These are phyloP conservation scores for Xestobium rufovillosum DNA, from an alignment of 2,888 invertebrate species.

Conservation along the genomic window DNA sequence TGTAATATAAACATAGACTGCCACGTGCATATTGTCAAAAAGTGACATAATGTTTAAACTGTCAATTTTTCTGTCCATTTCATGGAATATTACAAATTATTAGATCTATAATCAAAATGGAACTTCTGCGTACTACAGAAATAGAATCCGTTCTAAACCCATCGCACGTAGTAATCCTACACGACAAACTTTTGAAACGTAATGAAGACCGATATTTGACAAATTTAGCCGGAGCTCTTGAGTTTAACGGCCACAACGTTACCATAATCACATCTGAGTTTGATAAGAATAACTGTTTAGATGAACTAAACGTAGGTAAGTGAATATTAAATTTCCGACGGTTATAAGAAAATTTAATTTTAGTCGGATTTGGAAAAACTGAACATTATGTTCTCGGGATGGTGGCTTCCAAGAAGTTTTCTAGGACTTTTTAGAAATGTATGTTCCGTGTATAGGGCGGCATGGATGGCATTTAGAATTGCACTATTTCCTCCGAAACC, in stretches of 20 bases:
- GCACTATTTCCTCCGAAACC: slow-evolving; percentile 31
- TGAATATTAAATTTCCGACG: not conserved
- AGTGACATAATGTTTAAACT: too few relatives aligned
- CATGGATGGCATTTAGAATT: slow-evolving; percentile 32
- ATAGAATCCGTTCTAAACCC: too few relatives aligned
- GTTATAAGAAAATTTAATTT: slow-evolving; percentile 9
- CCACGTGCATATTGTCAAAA: too few relatives aligned
- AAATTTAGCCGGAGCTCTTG: slow-evolving; percentile 32
- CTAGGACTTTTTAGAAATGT: slow-evolving; percentile 25
- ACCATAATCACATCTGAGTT: slow-evolving; percentile 32
- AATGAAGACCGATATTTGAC: slow-evolving; percentile 34
- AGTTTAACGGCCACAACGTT: slow-evolving; percentile 33
- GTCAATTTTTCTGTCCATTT: too few relatives aligned
- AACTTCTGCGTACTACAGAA: too few relatives aligned
- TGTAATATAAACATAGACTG: too few relatives aligned
- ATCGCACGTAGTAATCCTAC: slow-evolving; percentile 35
- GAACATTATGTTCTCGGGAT: slow-evolving; percentile 28
- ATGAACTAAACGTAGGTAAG: slow-evolving; percentile 18
- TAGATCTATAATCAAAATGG: too few relatives aligned
- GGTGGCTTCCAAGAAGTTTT: slow-evolving; percentile 35
- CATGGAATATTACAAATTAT: too few relatives aligned
- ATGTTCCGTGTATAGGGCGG: slow-evolving; percentile 26
- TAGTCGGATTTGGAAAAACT: slow-evolving; percentile 28
- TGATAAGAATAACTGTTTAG: slow-evolving; percentile 28
- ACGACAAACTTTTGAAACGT: slow-evolving; percentile 32